Evolutionary conservation across 2,113 vertebrate genomes (phyloP).

Genomic region (Synchiropus splendidus): DNA sequence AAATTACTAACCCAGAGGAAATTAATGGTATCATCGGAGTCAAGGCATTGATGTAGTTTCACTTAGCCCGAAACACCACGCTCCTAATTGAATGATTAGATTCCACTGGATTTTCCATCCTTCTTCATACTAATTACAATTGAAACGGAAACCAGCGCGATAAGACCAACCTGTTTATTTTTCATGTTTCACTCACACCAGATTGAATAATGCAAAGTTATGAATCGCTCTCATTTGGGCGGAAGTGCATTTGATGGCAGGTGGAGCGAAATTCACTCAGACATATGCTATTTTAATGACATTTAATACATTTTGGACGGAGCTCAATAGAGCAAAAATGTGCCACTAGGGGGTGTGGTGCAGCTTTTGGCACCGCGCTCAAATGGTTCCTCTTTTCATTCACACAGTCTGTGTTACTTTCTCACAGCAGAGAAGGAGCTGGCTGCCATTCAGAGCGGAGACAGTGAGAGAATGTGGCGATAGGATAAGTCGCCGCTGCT

Average conservation of each 20-base stretch:
- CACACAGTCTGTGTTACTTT: conserved; percentile 1
- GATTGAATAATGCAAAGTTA: conserved; percentile 42
- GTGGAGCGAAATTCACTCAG: conserved; percentile 24
- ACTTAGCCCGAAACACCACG: conserved; percentile 64
- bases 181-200: conserved; percentile 19
- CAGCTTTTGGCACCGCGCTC: conserved; percentile 13
- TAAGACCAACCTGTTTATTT: no score
- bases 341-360: conserved; percentile 68
- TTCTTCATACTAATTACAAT: conserved; percentile 47
- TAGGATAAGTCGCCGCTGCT: conserved; percentile 10
- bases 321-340: conserved; percentile 8
- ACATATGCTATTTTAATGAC: conserved; percentile 38
- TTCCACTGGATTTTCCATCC: conserved; percentile 55
- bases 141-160: conserved; percentile 7
- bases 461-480: conserved; percentile 12
- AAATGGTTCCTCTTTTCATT: conserved; percentile 13
- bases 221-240: conserved; percentile 35
- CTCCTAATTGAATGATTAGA: conserved; percentile 67
- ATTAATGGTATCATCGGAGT: conserved; percentile 65
- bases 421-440: neutral
- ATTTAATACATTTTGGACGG: conserved; percentile 14
- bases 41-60: conserved; percentile 62
- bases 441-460: conserved; percentile 1
- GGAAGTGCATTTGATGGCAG: conserved; percentile 20
- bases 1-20: conserved; percentile 67